Base-by-base conservation (phyloP, 2,113 vertebrate species). In the Melanotaenia duboulayi region DNA sequence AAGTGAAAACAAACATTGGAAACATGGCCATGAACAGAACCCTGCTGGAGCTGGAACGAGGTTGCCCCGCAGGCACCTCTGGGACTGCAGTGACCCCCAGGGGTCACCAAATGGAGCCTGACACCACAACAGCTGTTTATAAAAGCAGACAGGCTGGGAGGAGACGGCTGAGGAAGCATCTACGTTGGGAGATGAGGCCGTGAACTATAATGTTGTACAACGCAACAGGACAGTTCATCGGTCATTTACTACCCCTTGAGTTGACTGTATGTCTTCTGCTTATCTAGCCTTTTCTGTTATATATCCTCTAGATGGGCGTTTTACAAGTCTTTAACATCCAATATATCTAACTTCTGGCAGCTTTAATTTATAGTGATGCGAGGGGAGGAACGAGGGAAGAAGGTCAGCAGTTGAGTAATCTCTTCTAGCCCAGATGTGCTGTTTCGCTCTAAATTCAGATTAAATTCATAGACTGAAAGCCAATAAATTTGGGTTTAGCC, bases 1-100 rank as follows among this genome's bases (percentile, higher is more conserved):
- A 81, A 88, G 76, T 83, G 74, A 92, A 91, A 91, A 91, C 85
- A 91, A 92, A 92, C 78, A 86, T 1, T 90, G 83, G 66, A 86
- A 89, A 89, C 81, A 86, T 66, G 78, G 78, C 81, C 83, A 84
- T 84, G 81, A 87, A 74, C 82, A 84, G 87, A 89, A 83, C 77
- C 78, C 79, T 65, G 49, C 68, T 70, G 69, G 81, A 84, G 74
- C 61, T 85, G 76, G 76, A 86, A 73, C 82, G 62, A 67, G 42
- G 76, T 67, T 77, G 83, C 86, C 77, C 87, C 65, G n/a, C 62
- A 59, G 82, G 87, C 78, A 87, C 85, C 87, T 77, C 78, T 74
- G 92, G 89, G 90, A 90, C 76, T 40, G 67, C 32, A 17, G 55
- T 84, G 88, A 88, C 85, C 89, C 68, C 81, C 20, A 11, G 61